Evolutionary conservation across 2,888 invertebrate species (phyloP).

Genomic region (Lissocephala sabroskyi): DNA sequence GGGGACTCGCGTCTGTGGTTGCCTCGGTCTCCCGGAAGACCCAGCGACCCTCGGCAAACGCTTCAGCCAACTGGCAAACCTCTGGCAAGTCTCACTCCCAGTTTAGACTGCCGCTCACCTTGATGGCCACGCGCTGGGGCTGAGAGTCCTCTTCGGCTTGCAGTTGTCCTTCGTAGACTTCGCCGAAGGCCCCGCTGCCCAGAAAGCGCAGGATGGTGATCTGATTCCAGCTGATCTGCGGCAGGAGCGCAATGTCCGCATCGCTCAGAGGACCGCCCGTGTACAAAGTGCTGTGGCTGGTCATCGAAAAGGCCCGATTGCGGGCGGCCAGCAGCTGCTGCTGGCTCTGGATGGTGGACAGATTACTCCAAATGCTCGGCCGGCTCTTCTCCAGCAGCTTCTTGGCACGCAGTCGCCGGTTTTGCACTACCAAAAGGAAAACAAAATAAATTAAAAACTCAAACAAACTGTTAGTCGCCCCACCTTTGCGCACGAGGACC

Average conservation of each 20-base stretch:
- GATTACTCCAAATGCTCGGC: conserved; percentile 82
- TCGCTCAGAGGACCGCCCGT: conserved; percentile 79
- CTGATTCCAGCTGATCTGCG: conserved; percentile 89
- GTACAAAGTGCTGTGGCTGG: conserved; percentile 85
- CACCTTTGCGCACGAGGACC: conserved; percentile 62
- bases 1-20: no score
- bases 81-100: no score
- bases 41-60: no score
- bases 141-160: conserved; percentile 77
- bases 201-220: conserved; percentile 90
- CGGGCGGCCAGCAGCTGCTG: conserved; percentile 76
- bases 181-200: conserved; percentile 97
- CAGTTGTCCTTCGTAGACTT: conserved; percentile 94
- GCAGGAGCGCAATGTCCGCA: conserved; percentile 84
- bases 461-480: no score
- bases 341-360: conserved; percentile 86
- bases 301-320: conserved; percentile 82
- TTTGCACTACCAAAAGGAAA: conserved; percentile 75
- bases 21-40: no score
- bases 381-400: conserved; percentile 76
- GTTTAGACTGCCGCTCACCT: conserved; percentile 79
- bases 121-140: conserved; percentile 90
- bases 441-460: no score
- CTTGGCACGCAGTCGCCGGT: conserved; percentile 79
- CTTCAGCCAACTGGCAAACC: no score